Evolutionary conservation across 1,140 invertebrate genomes (phyloP).

Genomic region (Magallana ariakensis): DNA sequence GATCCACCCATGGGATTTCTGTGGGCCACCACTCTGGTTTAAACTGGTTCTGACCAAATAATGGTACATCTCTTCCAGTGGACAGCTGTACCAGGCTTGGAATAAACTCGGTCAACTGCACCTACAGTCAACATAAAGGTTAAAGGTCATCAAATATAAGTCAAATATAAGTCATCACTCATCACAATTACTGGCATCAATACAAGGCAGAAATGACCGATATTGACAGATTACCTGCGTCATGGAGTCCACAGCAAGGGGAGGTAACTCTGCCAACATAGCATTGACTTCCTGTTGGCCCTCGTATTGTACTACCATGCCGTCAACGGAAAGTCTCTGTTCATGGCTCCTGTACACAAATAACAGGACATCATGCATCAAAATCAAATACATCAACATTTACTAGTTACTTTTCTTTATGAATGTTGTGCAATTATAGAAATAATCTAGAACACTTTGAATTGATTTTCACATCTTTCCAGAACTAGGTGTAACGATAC

Average conservation of each 20-base stretch:
- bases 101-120: conserved; percentile 57
- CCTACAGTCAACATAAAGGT: background rate
- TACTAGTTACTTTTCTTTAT: no score
- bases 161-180: no score
- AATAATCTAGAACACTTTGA: no score
- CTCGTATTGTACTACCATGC: conserved; percentile 24
- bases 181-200: no score
- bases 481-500: no score
- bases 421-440: no score
- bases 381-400: no score
- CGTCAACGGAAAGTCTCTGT: background rate
- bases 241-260: conserved; percentile 53
- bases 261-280: conserved; percentile 54
- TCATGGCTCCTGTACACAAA: background rate
- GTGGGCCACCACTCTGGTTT: conserved; percentile 57
- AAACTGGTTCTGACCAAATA: conserved; percentile 57
- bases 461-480: no score
- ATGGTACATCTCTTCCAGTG: conserved; percentile 53
- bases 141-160: background rate
- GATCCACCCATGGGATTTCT: conserved; percentile 47
- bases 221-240: conserved; percentile 30
- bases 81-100: conserved; percentile 49
- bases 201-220: no score
- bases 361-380: background rate
- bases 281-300: background rate